Evolutionary conservation across 2,113 vertebrate species (phyloP).

Genomic region (Daubentonia madagascariensis): DNA sequence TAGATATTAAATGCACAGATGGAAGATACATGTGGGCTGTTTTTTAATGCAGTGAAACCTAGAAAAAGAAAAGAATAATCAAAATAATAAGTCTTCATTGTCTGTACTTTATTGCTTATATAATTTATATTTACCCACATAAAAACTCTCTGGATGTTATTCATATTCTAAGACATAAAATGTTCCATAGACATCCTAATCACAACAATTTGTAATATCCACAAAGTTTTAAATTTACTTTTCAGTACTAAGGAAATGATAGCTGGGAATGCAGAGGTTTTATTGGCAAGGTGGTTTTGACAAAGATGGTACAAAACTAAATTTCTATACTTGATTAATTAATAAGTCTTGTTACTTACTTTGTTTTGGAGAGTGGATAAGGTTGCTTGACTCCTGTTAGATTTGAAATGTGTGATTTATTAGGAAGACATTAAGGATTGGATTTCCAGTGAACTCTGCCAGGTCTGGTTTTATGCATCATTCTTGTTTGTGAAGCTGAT

Average conservation of each 20-base stretch:
- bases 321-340: not conserved
- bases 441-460: not conserved
- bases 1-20: not conserved
- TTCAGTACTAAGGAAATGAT: not conserved
- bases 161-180: not conserved
- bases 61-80: not conserved
- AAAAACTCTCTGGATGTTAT: not conserved
- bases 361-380: not conserved
- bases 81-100: not conserved
- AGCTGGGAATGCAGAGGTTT: not conserved
- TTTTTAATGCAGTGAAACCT: not conserved
- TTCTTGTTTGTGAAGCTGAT: not conserved
- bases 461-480: not conserved
- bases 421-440: not conserved
- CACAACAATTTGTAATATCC: not conserved
- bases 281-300: not conserved
- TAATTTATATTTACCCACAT: constrained; percentile 23
- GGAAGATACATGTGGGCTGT: not conserved
- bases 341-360: not conserved
- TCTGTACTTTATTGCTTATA: not conserved
- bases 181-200: not conserved
- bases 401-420: not conserved
- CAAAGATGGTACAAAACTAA: not conserved
- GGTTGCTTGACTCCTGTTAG: not conserved
- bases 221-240: not conserved